Base-by-base conservation (phyloP, 2,113 vertebrate species). In the Gallinago media region DNA sequence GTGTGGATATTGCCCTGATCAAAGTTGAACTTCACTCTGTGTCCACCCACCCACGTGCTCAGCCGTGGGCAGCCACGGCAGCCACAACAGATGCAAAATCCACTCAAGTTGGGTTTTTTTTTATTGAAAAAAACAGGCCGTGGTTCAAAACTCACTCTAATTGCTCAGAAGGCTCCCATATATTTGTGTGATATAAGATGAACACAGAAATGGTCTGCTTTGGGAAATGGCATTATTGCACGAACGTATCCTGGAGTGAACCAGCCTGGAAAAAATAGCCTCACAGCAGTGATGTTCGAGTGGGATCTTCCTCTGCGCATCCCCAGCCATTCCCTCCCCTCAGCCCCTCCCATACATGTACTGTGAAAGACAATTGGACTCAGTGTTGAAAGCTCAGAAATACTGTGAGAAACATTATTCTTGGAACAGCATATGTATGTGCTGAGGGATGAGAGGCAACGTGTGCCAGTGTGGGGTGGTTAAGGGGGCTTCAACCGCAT, bases 301-400 rank as follows among this genome's bases (percentile, higher is more conserved):
- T 32, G 47, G 38, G 38, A 81, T 90, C 58, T 88, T 93, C 65
- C 56, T 91, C 79, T 80, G 34, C 34, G 44, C 38, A 71, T 59
- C 20, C 23, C 23, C 65, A 47, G 38, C 42, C 74, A 26, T 49
- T 67, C 18, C n/a, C 3, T 19, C 12, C 8, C 21, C 8, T 6
- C 23, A 4, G 2, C 3, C 2, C 4, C 6, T 7, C 8, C 27
- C 6, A 2, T 67, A 36, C 27, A n/a, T 42, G 50, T 71, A 20
- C 75, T 46, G 15, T 59, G 52, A 80, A 61, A 82, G 47, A 93
- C 67, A 94, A 93, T 76, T 66, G 74, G 74, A 59, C 34, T 85
- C 70, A 62, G 66, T 17, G 63, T 58, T 83, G 85, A 94, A 94
- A 93, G 36, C 71, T 93, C 59, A 74, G 75, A 91, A 96, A 94